Evolutionary conservation across 53 echinoderm and acorn worm genomes (phyloP), one percentile per base, ranked within the genome.

Genomic region (Glandiceps talaboti): DNA sequence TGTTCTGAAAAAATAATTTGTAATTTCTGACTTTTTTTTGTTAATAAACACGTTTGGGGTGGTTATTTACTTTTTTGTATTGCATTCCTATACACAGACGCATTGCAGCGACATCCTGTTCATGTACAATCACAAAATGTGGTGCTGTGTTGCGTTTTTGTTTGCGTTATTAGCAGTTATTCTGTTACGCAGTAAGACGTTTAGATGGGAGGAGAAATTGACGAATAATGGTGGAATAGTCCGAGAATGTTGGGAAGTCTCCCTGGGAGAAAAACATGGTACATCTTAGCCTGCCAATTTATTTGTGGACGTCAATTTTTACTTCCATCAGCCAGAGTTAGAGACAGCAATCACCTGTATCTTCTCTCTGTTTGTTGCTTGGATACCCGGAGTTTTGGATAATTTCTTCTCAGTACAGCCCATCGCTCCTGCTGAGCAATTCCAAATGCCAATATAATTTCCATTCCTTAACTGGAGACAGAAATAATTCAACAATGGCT

Each of bases 141-240:
- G n/a, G 6, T 20, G 64, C 64, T 20, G 20, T 45, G 6, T 45
- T 45, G 6, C 64, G 6, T 45, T 20, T 45, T 6, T 45, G 64
- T 45, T 45, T 6, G 6, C 64, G 20, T 20, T 45, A 45, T 45
- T 45, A 45, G 64, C 64, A 45, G 64, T 45, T n/a, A 45, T 45
- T 45, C 64, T 45, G 64, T 45, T 6, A 12, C 64, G 6, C 64
- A 45, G 64, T 45, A 20, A 45, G 64, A 45, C 6, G 6, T 20
- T 12, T 6, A 45, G 6, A 45, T 45, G 64, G 64, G 64, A 45
- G 64, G 64, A 45, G 64, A 45, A 6, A 45, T 6, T 30, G 25
- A 25, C 1, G 64, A 30, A 64, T 73, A 80, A 80, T 64, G 80
- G 80, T 73, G 26, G 64, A 80, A 80, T 73, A 30, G 14, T 73